A percentile compares a stretch with the other conserved stretches of the same genome.
Conservation (phyloP, 2,113 vertebrate genomes). For the Syngnathus typhle region DNA sequence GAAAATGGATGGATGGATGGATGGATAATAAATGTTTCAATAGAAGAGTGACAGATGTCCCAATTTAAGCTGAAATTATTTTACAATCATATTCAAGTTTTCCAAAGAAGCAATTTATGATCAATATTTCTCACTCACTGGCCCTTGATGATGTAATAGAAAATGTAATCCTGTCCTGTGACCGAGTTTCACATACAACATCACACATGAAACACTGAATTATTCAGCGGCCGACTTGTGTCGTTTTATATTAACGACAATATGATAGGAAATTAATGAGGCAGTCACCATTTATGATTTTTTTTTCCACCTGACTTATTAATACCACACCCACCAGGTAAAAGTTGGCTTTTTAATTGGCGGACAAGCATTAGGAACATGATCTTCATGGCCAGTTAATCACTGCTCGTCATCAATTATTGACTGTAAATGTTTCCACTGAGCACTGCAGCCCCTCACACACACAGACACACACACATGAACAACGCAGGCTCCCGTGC, state of each 20-base stretch:
- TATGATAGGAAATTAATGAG: conserved; percentile 60
- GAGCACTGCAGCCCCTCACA: background rate
- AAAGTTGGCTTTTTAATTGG: conserved; percentile 62
- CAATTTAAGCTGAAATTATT: background rate
- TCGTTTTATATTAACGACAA: conserved; percentile 58
- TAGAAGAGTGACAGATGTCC: background rate
- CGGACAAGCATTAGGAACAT: conserved; percentile 51
- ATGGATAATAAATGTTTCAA: background rate
- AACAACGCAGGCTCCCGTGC: conserved; percentile 22
- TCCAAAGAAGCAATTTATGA: background rate
- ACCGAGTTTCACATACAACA: conserved; percentile 55
- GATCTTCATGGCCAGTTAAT: conserved; percentile 40
- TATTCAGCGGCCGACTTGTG: conserved; percentile 45
- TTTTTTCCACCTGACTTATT: conserved; percentile 52
- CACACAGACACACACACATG: background rate
- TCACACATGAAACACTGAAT: conserved; percentile 48
- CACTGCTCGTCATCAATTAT: conserved; percentile 44
- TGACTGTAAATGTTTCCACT: conserved; percentile 27
- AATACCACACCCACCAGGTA: conserved; percentile 47
- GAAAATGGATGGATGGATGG: no score
- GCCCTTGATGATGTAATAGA: background rate
- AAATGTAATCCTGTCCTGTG: conserved; percentile 5
- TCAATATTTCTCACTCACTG: background rate
- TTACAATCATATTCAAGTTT: background rate
- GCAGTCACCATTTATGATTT: conserved; percentile 59